Percentiles rank a stretch among this genome's conserved stretches.
phyloP scores from a whole-genome alignment of 2,888 invertebrate genomes.

The Xiphydria camelus region DNA sequence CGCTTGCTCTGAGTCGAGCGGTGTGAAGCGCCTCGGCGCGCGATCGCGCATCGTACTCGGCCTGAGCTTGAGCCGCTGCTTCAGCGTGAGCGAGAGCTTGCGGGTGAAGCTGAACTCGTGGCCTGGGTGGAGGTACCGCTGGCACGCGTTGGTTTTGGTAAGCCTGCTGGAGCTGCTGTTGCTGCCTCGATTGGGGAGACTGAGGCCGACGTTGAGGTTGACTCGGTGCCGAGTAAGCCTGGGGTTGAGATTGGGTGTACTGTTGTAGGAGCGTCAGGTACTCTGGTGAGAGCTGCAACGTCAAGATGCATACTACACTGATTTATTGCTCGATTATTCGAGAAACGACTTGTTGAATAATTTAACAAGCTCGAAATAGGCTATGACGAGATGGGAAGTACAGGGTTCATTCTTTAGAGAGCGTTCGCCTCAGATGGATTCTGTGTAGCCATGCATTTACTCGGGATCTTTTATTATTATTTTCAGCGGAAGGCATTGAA shows the following conservation, averaged over 20 bases:
- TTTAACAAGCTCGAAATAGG: too few species aligned
- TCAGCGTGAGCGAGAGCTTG: slow-evolving; percentile 46
- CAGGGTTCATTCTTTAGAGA: too few species aligned
- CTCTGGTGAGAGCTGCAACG: slow-evolving; percentile 49
- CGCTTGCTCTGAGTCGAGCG: slow-evolving; percentile 33
- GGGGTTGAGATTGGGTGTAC: slow-evolving; percentile 39
- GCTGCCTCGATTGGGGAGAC: slow-evolving; percentile 45
- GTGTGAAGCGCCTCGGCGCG: slow-evolving; percentile 38
- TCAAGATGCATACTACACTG: too few species aligned
- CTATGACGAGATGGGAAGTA: too few species aligned
- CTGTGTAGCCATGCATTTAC: too few species aligned
- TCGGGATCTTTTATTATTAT: too few species aligned
- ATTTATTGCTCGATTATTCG: too few species aligned
- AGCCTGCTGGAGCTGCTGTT: slow-evolving; percentile 48
- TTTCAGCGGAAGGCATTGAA: too few species aligned
- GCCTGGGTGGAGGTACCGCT: slow-evolving; percentile 43
- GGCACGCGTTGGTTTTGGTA: slow-evolving; percentile 50
- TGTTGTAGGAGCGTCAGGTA: slow-evolving; percentile 46
- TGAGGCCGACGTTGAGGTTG: slow-evolving; percentile 39
- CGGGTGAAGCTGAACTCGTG: slow-evolving; percentile 40
- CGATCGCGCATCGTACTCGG: slow-evolving; percentile 40
- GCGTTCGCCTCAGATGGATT: too few species aligned
- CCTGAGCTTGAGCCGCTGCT: slow-evolving; percentile 39
- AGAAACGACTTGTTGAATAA: too few species aligned
- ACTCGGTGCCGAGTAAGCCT: slow-evolving; percentile 20